Percentiles rank a stretch among this genome's conserved stretches.
Evolutionary conservation across 1,140 invertebrate species (phyloP).

Genomic region (Pogonomyrmex californicus): DNA sequence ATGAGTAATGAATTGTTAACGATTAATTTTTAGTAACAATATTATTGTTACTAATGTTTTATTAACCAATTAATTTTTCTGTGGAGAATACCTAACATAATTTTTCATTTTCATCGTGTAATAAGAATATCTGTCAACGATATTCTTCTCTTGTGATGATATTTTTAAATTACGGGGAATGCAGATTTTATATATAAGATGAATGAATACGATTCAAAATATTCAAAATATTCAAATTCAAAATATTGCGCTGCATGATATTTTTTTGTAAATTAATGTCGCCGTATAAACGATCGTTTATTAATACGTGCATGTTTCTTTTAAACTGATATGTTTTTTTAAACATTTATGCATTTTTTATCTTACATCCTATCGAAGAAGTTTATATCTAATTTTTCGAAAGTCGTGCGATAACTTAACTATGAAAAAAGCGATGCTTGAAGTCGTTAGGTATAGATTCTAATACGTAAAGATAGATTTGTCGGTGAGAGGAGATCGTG

Average conservation of each 20-base stretch:
- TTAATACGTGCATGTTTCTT: not conserved
- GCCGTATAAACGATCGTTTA: not conserved
- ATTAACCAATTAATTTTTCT: too few relatives aligned
- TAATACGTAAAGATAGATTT: slow-evolving; percentile 87
- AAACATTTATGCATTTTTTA: not conserved
- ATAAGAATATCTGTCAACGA: not conserved
- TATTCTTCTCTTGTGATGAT: not conserved
- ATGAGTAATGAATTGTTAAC: too few relatives aligned
- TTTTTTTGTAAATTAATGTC: slow-evolving; percentile 18
- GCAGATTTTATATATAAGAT: not conserved
- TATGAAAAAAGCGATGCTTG: slow-evolving; percentile 59
- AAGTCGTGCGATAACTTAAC: slow-evolving; percentile 54
- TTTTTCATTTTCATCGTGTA: not conserved
- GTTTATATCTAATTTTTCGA: slow-evolving; percentile 25
- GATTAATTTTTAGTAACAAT: too few relatives aligned
- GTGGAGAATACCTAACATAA: too few relatives aligned
- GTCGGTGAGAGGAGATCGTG: slow-evolving; percentile 84
- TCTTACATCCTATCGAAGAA: not conserved
- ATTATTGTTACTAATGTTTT: too few relatives aligned
- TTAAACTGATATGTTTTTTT: not conserved
- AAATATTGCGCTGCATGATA: not conserved
- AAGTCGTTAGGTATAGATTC: slow-evolving; percentile 83
- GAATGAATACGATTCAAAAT: slow-evolving; percentile 20
- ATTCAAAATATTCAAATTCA: too few relatives aligned
- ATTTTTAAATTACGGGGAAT: slow-evolving; percentile 13